Conservation (phyloP, 2,888 invertebrate genomes). For the Hypercompe scribonia region DNA sequence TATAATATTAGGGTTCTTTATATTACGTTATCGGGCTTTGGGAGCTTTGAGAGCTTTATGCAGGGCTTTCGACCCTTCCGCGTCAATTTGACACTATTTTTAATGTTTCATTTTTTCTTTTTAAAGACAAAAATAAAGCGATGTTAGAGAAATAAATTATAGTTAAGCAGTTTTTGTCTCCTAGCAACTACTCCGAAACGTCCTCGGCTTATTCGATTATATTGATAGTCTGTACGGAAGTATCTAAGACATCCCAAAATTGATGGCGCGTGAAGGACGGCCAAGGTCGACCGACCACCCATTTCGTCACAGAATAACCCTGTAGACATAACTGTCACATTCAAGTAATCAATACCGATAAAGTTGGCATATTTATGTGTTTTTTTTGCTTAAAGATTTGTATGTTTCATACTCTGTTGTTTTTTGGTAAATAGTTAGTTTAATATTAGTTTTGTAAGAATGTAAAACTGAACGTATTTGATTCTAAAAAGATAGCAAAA, state of each 20-base stretch:
- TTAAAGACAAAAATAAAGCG: background rate
- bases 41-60: background rate
- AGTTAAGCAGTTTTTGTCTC: background rate
- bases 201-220: background rate
- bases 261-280: conserved; percentile 69
- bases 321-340: conserved; percentile 20
- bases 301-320: conserved; percentile 38
- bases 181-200: background rate
- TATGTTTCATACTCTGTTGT: background rate
- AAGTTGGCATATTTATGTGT: conserved; percentile 27
- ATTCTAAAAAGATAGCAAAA: too few species aligned
- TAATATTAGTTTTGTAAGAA: too few species aligned
- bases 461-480: too few species aligned
- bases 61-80: background rate
- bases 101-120: background rate
- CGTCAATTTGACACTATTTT: background rate
- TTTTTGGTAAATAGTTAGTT: too few species aligned
- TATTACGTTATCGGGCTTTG: background rate
- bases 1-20: conserved; percentile 9
- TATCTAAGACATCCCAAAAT: conserved; percentile 48
- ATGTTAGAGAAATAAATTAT: background rate
- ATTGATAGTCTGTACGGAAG: conserved; percentile 13
- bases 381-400: conserved; percentile 14
- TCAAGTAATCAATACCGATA: conserved; percentile 27
- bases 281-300: conserved; percentile 63